These are phyloP conservation scores for Drosophila sp. DNA, from an alignment of 1,140 invertebrate species.

Conservation along the genomic window DNA sequence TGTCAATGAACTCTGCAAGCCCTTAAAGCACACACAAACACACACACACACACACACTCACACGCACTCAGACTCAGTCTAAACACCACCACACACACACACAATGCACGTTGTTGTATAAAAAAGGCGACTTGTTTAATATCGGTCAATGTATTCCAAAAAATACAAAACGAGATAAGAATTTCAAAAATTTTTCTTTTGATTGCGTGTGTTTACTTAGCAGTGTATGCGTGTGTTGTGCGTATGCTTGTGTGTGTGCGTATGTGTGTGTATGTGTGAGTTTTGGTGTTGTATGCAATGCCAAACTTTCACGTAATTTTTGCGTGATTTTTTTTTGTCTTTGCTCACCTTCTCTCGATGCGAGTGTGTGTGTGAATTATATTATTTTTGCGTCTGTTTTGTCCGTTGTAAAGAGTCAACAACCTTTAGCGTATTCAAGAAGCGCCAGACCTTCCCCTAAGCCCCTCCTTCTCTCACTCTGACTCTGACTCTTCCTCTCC, in stretches of 20 bases:
- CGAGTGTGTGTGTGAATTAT: conserved; percentile 69
- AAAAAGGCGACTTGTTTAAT: conserved; percentile 77
- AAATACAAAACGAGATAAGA: conserved; percentile 73
- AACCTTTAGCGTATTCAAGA: conserved; percentile 79
- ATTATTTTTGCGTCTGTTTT: conserved; percentile 80
- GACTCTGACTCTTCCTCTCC: neutral
- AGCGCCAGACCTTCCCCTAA: conserved; percentile 60
- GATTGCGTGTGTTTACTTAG: conserved; percentile 62
- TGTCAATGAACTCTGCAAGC: conserved; percentile 73
- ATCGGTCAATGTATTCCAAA: conserved; percentile 81
- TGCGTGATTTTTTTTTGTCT: conserved; percentile 52
- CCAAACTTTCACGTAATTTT: conserved; percentile 84
- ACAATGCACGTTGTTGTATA: conserved; percentile 49
- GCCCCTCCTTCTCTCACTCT: neutral
- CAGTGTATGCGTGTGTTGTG: conserved; percentile 11
- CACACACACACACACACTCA: neutral
- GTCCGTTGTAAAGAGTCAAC: conserved; percentile 80
- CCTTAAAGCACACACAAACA: conserved; percentile 48
- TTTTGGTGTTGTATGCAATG: conserved; percentile 60
- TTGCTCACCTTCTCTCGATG: conserved; percentile 38
- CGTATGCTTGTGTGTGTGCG: too few species aligned
- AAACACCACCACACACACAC: conserved; percentile 15
- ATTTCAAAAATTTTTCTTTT: conserved; percentile 78
- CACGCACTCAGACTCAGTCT: neutral
- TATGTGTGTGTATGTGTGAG: conserved; percentile 12